Evolutionary conservation across 64 coral and sea anemone genomes (phyloP), one percentile per base, ranked within the genome.

Genomic region (Pachyseris speciosa): DNA sequence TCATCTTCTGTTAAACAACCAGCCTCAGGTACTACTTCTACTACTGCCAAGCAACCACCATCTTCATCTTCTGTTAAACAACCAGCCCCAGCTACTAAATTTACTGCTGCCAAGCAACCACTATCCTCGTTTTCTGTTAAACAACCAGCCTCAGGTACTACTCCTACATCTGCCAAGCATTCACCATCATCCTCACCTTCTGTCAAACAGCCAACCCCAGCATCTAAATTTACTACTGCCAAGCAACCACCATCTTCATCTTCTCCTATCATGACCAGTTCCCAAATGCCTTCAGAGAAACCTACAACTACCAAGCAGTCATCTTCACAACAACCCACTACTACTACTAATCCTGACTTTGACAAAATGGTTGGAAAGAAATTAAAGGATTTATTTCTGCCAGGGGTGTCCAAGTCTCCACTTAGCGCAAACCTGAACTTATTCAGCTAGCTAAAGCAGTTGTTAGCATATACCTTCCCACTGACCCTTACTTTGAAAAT

Each of bases 401-500:
- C 27, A 75, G 53, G 60, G 88, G 88, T 80, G 75, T 91, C 17
- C 53, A 80, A 64, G 75, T 72, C 27, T 69, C 73, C 42, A 92
- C 22, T 64, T 88, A 96, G 33, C 65, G 38, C 37, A 92, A 88
- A 76, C 33, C 74, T 24, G 31, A 96, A 58, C 55, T 80, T 39
- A 80, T 90, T 37, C 17, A 69, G 47, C 53, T 95, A 47, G 72
- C 81, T 9, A 86, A 67, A n/a, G 87, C 80, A 40, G 13, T 75
- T 86, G 47, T n/a, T 55, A 20, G 39, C 38, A 86, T 90, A 72
- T 74, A 91, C 59, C 72, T 95, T 70, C 39, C 87, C 25, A 81
- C 29, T 72, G 70, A 95, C 52, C 94, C 81, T 48, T 73, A 91
- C 30, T 95, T 95, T 95, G 80, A 84, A 66, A 95, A 78, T 69